Evolutionary conservation across 2,113 vertebrate genomes (phyloP).

Genomic region (Panthera uncia): DNA sequence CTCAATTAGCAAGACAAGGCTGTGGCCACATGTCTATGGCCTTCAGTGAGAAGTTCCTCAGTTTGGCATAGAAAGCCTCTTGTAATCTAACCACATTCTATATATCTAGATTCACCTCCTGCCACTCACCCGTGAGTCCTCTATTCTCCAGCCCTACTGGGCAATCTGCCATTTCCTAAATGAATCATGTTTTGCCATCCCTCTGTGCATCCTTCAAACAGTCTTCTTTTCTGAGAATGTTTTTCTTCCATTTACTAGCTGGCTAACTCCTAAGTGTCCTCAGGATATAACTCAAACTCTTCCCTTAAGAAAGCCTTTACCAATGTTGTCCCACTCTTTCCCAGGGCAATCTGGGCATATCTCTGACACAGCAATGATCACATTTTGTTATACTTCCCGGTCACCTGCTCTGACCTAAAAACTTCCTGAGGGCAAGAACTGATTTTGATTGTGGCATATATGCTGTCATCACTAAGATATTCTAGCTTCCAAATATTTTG

Average conservation of each 20-base stretch:
- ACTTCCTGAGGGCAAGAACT: neutral
- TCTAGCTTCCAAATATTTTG: constrained; percentile 21
- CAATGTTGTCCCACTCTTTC: neutral
- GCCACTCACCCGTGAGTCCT: neutral
- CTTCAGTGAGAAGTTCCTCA: neutral
- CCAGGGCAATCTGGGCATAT: neutral
- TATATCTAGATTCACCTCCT: neutral
- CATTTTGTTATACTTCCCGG: neutral
- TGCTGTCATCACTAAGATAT: neutral
- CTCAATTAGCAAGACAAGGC: neutral
- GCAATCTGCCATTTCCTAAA: neutral
- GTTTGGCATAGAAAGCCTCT: neutral
- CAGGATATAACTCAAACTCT: neutral
- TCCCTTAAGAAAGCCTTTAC: neutral
- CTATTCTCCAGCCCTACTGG: neutral
- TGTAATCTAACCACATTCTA: neutral
- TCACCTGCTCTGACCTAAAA: constrained; percentile 37
- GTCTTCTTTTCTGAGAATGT: neutral
- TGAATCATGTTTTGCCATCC: neutral
- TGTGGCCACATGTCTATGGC: neutral
- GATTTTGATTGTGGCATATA: neutral
- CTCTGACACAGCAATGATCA: neutral
- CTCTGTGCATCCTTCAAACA: neutral
- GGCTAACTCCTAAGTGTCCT: neutral
- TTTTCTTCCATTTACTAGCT: neutral